Conservation (phyloP, 2,888 invertebrate species). For the Eilema sororculum region DNA sequence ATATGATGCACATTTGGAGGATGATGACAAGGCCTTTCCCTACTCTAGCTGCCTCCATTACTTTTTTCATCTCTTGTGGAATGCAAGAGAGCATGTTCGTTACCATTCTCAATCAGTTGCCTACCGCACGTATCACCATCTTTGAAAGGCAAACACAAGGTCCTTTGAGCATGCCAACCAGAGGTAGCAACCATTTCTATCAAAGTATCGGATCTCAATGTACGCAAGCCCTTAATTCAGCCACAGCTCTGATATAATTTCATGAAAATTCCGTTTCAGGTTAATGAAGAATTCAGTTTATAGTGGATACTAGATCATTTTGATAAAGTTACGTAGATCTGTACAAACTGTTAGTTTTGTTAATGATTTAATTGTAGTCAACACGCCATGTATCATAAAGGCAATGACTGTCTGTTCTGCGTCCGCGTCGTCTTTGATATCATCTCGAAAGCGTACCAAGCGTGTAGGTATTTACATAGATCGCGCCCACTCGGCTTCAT, state of each 20-base stretch:
- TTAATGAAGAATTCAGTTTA: background rate
- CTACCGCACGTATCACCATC: background rate
- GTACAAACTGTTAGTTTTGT: constrained; percentile 26
- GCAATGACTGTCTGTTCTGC: constrained; percentile 66
- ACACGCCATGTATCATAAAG: constrained; percentile 29
- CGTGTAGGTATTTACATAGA: constrained; percentile 83
- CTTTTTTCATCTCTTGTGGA: too few relatives aligned
- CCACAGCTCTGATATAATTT: background rate
- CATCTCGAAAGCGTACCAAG: constrained; percentile 79
- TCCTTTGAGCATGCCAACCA: background rate
- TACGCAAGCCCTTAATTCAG: too few relatives aligned
- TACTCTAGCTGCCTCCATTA: too few relatives aligned
- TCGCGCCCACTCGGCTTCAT: constrained; percentile 75
- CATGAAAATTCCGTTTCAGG: background rate
- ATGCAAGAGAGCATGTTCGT: too few relatives aligned
- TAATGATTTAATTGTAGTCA: constrained; percentile 38
- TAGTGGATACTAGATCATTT: constrained; percentile 24
- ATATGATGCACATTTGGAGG: too few relatives aligned
- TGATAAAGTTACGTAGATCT: constrained; percentile 24
- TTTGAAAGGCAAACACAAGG: background rate
- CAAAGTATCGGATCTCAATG: too few relatives aligned
- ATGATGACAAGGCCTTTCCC: too few relatives aligned
- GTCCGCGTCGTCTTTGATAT: constrained; percentile 69
- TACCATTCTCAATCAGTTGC: too few relatives aligned
- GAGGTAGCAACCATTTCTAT: too few relatives aligned